Conservation (phyloP, 2,797 vertebrate species). For the Cynodonichthys magdalenae region DNA sequence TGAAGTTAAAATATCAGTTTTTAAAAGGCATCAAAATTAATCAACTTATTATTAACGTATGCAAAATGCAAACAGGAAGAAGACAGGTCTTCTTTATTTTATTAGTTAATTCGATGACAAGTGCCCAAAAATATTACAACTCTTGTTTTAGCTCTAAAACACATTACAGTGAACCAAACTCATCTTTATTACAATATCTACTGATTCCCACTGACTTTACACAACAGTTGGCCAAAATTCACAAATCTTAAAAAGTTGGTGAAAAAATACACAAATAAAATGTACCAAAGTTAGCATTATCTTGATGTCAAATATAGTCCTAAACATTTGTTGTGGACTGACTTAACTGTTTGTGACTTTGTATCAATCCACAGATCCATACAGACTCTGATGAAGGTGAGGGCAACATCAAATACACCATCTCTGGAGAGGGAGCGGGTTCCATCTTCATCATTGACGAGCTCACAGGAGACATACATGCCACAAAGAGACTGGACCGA, state of each 20-base stretch:
- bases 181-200: background rate
- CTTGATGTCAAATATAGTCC: no score
- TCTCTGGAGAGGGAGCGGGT: conserved; percentile 95
- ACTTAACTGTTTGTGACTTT: background rate
- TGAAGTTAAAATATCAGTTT: no score
- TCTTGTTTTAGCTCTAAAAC: no score
- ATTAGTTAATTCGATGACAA: no score
- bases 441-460: conserved; percentile 97
- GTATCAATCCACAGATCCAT: conserved; percentile 87
- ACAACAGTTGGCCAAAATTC: background rate
- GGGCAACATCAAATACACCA: conserved; percentile 97
- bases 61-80: no score
- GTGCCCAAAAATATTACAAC: background rate
- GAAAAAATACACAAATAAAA: no score
- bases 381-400: conserved; percentile 96
- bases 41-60: no score
- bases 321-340: background rate
- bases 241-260: no score
- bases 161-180: no score
- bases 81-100: no score
- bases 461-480: conserved; percentile 95
- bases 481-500: conserved; percentile 92
- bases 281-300: no score
- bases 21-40: no score
- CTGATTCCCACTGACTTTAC: background rate